Conservation (phyloP, 2,888 invertebrate genomes). For the Drosophila colorata region DNA sequence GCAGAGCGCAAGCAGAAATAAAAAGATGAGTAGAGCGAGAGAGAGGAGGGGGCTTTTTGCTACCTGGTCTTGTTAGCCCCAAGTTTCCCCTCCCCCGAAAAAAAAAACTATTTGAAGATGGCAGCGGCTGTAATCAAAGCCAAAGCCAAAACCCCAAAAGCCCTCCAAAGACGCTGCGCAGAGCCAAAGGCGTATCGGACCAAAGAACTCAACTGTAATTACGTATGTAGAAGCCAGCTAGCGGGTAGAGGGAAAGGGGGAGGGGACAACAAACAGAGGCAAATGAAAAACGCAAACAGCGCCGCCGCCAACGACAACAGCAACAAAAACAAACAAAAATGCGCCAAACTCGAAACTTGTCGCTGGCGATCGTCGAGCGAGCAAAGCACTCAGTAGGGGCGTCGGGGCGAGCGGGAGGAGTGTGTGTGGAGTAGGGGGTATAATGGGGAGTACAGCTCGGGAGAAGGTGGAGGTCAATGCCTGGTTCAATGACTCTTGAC, state of each 20-base stretch:
- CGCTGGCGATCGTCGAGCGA: constrained; percentile 43
- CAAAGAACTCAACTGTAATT: constrained; percentile 56
- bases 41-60: background rate
- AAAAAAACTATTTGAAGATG: constrained; percentile 15
- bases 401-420: background rate
- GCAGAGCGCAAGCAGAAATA: background rate
- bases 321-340: constrained; percentile 55
- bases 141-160: constrained; percentile 11
- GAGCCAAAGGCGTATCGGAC: constrained; percentile 54
- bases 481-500: constrained; percentile 72
- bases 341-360: constrained; percentile 66
- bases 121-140: constrained; percentile 34
- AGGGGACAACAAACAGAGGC: constrained; percentile 39
- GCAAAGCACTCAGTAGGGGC: background rate
- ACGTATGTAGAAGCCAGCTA: constrained; percentile 15
- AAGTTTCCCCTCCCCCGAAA: background rate
- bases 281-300: constrained; percentile 67
- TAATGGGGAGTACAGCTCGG: constrained; percentile 15
- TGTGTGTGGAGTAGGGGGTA: background rate
- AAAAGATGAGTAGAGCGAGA: too few species aligned
- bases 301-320: constrained; percentile 41
- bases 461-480: constrained; percentile 70
- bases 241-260: background rate
- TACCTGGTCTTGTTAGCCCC: constrained; percentile 26
- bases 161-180: constrained; percentile 10